phyloP scores from a whole-genome alignment of 2,888 invertebrate genomes.

The Drosophila siamana region DNA sequence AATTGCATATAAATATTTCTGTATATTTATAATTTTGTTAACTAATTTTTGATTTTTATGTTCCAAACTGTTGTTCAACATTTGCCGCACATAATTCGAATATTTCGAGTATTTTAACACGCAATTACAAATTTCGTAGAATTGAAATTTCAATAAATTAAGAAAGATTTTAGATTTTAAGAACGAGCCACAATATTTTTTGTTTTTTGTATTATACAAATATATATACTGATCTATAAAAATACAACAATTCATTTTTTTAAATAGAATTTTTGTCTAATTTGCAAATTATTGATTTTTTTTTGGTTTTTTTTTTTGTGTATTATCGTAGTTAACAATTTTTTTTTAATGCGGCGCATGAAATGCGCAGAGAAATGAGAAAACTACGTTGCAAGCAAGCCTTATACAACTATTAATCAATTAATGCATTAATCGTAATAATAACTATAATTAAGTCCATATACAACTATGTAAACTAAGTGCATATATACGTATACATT shows the following conservation, averaged over 20 bases:
- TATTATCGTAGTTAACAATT: slow-evolving; percentile 22
- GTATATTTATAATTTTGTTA: slow-evolving; percentile 6
- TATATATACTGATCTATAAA: slow-evolving; percentile 42
- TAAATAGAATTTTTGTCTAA: slow-evolving; percentile 33
- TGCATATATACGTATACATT: slow-evolving; percentile 19
- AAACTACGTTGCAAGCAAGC: slow-evolving; percentile 66
- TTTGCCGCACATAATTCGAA: slow-evolving; percentile 34
- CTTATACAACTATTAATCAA: slow-evolving; percentile 69
- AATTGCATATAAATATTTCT: slow-evolving; percentile 4
- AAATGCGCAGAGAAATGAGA: slow-evolving; percentile 58
- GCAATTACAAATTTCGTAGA: slow-evolving; percentile 12
- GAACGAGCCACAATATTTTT: slow-evolving; percentile 33
- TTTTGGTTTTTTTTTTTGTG: slow-evolving; percentile 31
- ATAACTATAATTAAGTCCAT: slow-evolving; percentile 34
- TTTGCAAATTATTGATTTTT: slow-evolving; percentile 34
- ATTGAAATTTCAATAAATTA: slow-evolving; percentile 33
- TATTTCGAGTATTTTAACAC: slow-evolving; percentile 14
- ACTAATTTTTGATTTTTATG: slow-evolving; percentile 4
- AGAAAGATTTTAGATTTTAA: slow-evolving; percentile 60
- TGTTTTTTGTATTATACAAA: slow-evolving; percentile 41
- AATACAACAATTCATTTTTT: slow-evolving; percentile 26
- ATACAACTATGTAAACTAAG: slow-evolving; percentile 36
- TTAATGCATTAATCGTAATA: slow-evolving; percentile 37
- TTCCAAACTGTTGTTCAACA: background rate
- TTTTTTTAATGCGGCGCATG: slow-evolving; percentile 59